Evolutionary conservation across 35 echinoderm and acorn worm species (phyloP), one percentile per base, ranked within the genome.

Genomic region (Holothuria glaberrima): DNA sequence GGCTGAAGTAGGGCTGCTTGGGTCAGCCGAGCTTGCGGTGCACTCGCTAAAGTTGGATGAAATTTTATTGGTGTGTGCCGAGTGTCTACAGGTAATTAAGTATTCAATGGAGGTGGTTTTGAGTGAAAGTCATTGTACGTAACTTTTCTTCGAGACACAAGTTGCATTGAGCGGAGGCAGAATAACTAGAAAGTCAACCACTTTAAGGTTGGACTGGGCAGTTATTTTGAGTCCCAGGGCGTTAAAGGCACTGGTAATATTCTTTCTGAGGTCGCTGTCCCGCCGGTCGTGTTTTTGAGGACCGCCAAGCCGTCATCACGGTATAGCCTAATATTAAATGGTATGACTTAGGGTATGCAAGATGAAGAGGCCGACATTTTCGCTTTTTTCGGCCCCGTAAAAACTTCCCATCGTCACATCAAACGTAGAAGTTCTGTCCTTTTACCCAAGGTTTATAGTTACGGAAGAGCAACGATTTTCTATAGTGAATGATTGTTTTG

Each of bases 381-480:
- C 44, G 20, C 54, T 56, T 24, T 0, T 14, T 32, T 82, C 78
- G 5, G 78, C 78, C 54, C 78, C 78, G 33, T 82, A 12, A 27
- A 82, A 82, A 59, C 21, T 56, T 32, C 24, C 78, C 78, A 82
- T 52, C 19, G 78, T 82, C n/a, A 82, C 78, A 3, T 54, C 78
- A 82, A 82, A 82, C 14, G 5, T 56, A 22, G 41, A 56, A 13
- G 44, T 0, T 14, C 54, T 48, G 41, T 82, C 78, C 14, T 5
- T 82, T 82, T 21, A 82, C 54, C 89, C 89, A 90, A 5, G 56
- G 52, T 36, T 82, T 90, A 19, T 63, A 58, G 29, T 80, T 38
- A 35, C 57, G 35, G 30, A 90, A 90, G 13, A 90, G 75, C 5
- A 90, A 58, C 22, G 89, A 90, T 33, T 90, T 90, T 25, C 73